Percentiles rank a stretch among this genome's conserved stretches.
These are phyloP conservation scores for Nipponacmea schrenckii DNA, from an alignment of 2,888 invertebrate species.

Conservation along the genomic window DNA sequence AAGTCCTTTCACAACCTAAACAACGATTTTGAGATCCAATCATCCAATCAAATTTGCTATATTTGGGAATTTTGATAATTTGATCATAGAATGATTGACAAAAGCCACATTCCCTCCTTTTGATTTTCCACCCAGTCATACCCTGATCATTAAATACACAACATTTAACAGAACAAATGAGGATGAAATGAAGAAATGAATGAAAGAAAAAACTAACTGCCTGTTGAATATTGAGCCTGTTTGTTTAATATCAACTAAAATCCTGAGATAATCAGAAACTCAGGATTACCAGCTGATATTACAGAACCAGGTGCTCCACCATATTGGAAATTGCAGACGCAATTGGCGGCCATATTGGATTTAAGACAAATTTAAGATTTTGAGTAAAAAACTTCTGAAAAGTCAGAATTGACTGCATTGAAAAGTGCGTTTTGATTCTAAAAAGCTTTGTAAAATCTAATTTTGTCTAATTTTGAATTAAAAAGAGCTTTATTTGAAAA, in stretches of 20 bases:
- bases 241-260: slow-evolving; percentile 62
- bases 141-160: background rate
- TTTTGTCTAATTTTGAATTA: background rate
- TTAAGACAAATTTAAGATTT: slow-evolving; percentile 10
- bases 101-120: too few species aligned
- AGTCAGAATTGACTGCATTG: background rate
- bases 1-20: too few species aligned
- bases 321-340: slow-evolving; percentile 9
- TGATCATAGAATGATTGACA: too few species aligned
- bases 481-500: slow-evolving; percentile 8
- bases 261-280: slow-evolving; percentile 58
- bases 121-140: background rate
- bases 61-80: too few species aligned
- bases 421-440: background rate
- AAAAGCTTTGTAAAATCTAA: slow-evolving; percentile 13
- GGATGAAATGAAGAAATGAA: too few species aligned
- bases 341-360: slow-evolving; percentile 5
- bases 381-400: slow-evolving; percentile 15
- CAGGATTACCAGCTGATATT: slow-evolving; percentile 99
- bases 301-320: slow-evolving; percentile 65
- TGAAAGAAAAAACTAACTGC: slow-evolving; percentile 9
- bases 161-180: background rate
- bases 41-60: too few species aligned
- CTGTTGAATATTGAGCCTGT: slow-evolving; percentile 31
- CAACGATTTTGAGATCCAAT: too few species aligned